Conservation (phyloP, 2,113 vertebrate genomes). For the Anseranas semipalmata region DNA sequence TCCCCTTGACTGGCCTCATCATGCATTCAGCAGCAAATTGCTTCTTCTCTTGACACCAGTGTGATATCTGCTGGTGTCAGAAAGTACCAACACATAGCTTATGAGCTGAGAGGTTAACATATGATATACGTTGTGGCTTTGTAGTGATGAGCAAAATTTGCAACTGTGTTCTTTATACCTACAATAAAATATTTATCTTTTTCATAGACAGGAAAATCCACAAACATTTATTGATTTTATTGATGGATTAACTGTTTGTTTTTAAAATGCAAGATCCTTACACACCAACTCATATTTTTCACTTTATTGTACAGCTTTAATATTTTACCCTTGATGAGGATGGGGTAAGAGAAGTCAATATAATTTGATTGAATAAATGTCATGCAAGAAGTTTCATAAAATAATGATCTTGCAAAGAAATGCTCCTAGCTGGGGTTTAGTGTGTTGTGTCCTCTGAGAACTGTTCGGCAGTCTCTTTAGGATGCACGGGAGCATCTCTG, state of each 20-base stretch:
- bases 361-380: neutral
- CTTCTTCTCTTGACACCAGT: neutral
- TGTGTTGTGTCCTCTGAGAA: neutral
- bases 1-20: neutral
- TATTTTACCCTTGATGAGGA: neutral
- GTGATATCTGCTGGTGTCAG: neutral
- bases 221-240: neutral
- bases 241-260: neutral
- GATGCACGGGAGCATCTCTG: neutral
- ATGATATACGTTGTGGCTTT: neutral
- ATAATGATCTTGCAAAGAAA: neutral
- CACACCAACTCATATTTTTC: neutral
- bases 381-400: neutral
- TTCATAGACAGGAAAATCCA: neutral
- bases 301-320: neutral
- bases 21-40: neutral
- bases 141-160: neutral
- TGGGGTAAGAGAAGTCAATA: neutral
- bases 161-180: neutral
- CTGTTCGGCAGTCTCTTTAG: neutral
- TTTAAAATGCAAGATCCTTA: neutral
- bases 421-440: neutral
- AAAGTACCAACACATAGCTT: neutral
- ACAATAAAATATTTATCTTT: neutral
- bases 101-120: neutral